Conservation (phyloP, 1,140 invertebrate genomes). For the Drosophila ogumai region DNA sequence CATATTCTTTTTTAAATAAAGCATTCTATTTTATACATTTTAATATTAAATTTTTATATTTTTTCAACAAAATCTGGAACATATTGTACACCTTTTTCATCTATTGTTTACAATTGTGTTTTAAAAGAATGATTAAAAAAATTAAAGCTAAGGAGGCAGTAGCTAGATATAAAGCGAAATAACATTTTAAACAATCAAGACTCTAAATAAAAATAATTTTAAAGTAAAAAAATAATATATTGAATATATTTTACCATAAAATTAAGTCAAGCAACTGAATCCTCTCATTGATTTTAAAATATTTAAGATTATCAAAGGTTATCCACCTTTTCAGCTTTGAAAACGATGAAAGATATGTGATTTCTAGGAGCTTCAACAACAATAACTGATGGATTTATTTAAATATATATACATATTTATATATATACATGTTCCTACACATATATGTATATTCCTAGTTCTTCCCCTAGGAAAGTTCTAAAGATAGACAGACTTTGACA, state of each 20-base stretch:
- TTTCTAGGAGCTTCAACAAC: background rate
- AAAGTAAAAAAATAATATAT: background rate
- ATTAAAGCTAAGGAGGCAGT: background rate
- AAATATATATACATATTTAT: background rate
- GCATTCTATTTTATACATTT: no score
- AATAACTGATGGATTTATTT: slow-evolving; percentile 22
- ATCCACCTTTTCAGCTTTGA: background rate
- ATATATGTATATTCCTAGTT: background rate
- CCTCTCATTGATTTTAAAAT: no score
- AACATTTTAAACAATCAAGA: no score
- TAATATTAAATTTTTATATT: background rate
- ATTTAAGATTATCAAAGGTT: background rate
- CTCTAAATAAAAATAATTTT: no score
- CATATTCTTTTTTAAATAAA: background rate
- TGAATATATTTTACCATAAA: background rate
- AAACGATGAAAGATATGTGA: background rate
- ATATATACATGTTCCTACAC: background rate
- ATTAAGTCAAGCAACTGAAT: no score
- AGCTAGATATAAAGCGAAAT: no score
- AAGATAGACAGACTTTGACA: slow-evolving; percentile 36
- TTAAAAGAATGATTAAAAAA: no score
- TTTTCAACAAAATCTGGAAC: background rate
- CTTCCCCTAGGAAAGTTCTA: slow-evolving; percentile 7
- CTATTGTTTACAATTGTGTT: no score
- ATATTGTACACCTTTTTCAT: accelerated